Conservation (phyloP, 2,888 invertebrate species). For the Plebejus argus region DNA sequence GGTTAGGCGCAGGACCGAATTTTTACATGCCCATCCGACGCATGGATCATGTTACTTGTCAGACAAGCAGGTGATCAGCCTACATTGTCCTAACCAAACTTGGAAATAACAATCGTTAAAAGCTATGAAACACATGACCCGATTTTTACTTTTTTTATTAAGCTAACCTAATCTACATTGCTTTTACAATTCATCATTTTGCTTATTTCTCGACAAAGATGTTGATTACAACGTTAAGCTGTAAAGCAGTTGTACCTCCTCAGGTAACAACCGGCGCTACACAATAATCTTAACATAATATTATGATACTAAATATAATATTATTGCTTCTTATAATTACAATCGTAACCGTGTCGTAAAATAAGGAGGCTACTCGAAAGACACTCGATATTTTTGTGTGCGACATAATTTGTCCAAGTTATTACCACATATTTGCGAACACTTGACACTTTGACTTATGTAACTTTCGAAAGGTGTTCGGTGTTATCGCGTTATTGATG, state of each 20-base stretch:
- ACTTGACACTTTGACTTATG: conserved; percentile 29
- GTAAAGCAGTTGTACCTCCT: background rate
- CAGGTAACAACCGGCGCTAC: background rate
- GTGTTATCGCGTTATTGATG: background rate
- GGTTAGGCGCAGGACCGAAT: no score
- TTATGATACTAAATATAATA: background rate
- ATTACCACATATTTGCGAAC: conserved; percentile 24
- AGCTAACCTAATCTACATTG: no score
- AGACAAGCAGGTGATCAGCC: no score
- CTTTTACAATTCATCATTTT: no score
- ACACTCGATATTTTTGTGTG: conserved; percentile 33
- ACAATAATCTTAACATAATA: background rate
- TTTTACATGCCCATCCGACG: no score
- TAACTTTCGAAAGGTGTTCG: conserved; percentile 17
- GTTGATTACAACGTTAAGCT: background rate
- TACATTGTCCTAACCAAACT: no score
- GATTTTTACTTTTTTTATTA: no score
- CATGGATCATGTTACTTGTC: no score
- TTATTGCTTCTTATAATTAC: conserved; percentile 20
- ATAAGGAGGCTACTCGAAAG: conserved; percentile 27
- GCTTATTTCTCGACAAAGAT: no score
- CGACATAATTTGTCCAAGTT: conserved; percentile 28
- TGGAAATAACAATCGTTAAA: no score
- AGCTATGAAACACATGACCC: no score
- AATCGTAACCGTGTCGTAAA: conserved; percentile 12